These are phyloP conservation scores for Diadema setosum DNA, from an alignment of 35 echinoderm and acorn worm species.

Conservation along the genomic window DNA sequence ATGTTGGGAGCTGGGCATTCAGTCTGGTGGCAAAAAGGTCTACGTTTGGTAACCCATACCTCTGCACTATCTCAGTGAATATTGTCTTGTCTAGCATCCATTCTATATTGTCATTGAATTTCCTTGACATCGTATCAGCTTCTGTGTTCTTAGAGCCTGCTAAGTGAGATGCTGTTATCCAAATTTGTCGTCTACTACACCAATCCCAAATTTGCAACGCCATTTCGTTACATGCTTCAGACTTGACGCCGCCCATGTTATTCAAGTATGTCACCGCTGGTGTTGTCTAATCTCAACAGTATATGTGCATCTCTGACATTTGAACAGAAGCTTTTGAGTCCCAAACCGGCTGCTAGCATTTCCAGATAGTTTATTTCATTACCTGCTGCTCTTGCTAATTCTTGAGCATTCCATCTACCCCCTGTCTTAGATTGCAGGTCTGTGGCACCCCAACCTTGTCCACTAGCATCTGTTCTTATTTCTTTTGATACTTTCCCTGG, in stretches of 20 bases:
- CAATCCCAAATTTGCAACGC: conserved; percentile 67
- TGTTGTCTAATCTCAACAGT: conserved; percentile 46
- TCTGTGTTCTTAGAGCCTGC: conserved; percentile 35
- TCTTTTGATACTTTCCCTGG: conserved; percentile 6
- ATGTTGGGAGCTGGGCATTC: conserved; percentile 42
- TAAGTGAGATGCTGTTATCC: conserved; percentile 49
- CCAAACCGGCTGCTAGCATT: conserved; percentile 27
- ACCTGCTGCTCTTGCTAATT: background rate
- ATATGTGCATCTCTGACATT: conserved; percentile 32
- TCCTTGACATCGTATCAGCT: conserved; percentile 49
- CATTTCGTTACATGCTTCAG: conserved; percentile 44
- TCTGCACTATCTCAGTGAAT: conserved; percentile 17
- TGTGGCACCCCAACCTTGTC: conserved; percentile 54
- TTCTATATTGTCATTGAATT: conserved; percentile 66
- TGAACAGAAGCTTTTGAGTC: conserved; percentile 41
- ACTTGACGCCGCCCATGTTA: conserved; percentile 56
- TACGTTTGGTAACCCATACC: conserved; percentile 49
- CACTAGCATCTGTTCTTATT: conserved; percentile 45
- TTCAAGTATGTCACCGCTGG: conserved; percentile 59
- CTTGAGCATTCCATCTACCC: conserved; percentile 43
- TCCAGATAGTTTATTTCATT: conserved; percentile 53
- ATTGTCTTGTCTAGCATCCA: conserved; percentile 61
- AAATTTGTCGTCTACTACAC: conserved; percentile 50
- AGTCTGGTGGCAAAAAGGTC: conserved; percentile 77
- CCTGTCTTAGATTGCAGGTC: conserved; percentile 6